phyloP scores from a whole-genome alignment of 1,140 invertebrate species.

The Samia ricini region DNA sequence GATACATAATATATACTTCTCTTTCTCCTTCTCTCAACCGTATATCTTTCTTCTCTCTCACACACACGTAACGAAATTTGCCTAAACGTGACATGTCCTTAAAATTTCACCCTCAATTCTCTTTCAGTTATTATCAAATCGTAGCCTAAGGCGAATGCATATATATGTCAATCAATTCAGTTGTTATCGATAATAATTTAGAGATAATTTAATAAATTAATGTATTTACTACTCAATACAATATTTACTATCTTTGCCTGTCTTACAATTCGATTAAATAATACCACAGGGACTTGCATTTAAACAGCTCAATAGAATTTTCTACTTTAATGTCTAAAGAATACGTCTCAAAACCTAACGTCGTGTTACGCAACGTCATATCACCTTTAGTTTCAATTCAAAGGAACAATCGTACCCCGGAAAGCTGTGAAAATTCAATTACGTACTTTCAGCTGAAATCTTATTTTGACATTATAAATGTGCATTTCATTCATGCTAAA shows the following conservation, averaged over 20 bases:
- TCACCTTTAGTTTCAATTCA: slow-evolving; percentile 25
- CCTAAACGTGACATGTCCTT: no score
- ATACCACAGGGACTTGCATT: slow-evolving; percentile 10
- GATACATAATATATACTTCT: no score
- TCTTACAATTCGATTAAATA: slow-evolving; percentile 30
- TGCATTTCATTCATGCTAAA: slow-evolving; percentile 13
- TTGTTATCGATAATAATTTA: no score
- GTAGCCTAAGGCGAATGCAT: no score
- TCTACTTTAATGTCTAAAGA: not conserved
- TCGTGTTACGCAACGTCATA: slow-evolving; percentile 5
- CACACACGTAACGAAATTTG: no score
- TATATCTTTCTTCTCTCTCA: no score
- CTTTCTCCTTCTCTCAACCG: no score
- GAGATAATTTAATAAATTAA: no score
- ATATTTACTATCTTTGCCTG: slow-evolving; percentile 6
- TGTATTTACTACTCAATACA: no score
- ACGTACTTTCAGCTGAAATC: slow-evolving; percentile 24
- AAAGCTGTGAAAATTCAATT: slow-evolving; percentile 30
- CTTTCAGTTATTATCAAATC: no score
- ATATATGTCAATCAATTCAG: no score
- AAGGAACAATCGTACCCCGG: slow-evolving; percentile 23
- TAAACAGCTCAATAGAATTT: not conserved
- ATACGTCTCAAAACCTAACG: slow-evolving; percentile 4
- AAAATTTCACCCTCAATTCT: no score
- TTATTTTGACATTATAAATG: slow-evolving; percentile 35